Conservation (phyloP, 2,888 invertebrate genomes). For the Drosophila diplacantha region DNA sequence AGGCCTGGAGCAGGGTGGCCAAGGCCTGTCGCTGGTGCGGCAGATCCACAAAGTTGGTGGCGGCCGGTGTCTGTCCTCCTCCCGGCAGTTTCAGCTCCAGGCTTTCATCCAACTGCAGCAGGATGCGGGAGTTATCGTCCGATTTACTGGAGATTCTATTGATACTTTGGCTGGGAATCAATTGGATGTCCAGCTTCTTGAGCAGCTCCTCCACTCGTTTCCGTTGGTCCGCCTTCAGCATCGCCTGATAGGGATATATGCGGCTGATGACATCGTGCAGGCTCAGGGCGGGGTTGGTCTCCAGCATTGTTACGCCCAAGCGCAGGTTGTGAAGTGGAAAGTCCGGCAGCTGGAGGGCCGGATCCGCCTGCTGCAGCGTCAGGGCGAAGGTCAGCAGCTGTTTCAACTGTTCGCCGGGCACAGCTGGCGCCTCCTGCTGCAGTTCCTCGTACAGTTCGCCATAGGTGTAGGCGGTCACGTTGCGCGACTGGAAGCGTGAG, state of each 20-base stretch:
- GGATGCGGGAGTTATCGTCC: conserved; percentile 21
- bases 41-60: conserved; percentile 81
- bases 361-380: conserved; percentile 88
- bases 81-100: conserved; percentile 78
- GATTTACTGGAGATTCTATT: conserved; percentile 13
- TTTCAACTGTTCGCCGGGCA: conserved; percentile 76
- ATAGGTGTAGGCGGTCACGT: conserved; percentile 80
- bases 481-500: conserved; percentile 95
- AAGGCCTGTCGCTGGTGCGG: conserved; percentile 88
- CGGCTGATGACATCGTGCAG: conserved; percentile 84
- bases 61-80: conserved; percentile 66
- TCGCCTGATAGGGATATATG: conserved; percentile 90
- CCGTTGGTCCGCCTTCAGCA: conserved; percentile 87
- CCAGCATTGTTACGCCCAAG: conserved; percentile 80
- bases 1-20: conserved; percentile 87
- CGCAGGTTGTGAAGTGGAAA: conserved; percentile 91
- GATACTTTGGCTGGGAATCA: conserved; percentile 32
- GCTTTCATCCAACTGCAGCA: conserved; percentile 71
- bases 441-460: conserved; percentile 81
- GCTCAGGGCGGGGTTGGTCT: conserved; percentile 83
- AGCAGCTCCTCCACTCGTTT: conserved; percentile 85
- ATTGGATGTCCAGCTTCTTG: conserved; percentile 80
- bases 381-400: conserved; percentile 85
- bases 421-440: conserved; percentile 79
- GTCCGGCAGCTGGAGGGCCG: conserved; percentile 85